phyloP scores from a whole-genome alignment of 2,113 vertebrate species.

The Tupaia chinensis region DNA sequence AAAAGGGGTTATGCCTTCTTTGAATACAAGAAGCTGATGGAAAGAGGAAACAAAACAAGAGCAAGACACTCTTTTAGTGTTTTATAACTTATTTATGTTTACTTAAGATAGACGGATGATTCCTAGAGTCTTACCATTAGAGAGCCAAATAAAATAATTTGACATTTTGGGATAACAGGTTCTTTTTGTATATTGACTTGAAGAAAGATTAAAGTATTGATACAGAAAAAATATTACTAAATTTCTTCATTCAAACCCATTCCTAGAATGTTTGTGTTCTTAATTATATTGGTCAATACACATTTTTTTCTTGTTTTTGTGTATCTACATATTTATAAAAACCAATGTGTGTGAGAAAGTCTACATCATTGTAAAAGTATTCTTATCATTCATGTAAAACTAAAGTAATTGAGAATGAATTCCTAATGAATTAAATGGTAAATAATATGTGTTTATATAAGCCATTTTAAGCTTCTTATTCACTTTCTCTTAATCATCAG shows the following conservation, averaged over 20 bases:
- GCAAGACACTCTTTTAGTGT: background rate
- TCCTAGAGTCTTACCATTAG: constrained; percentile 7
- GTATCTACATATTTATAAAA: background rate
- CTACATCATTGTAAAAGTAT: background rate
- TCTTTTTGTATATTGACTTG: background rate
- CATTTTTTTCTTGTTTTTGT: background rate
- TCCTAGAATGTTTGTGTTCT: background rate
- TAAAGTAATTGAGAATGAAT: background rate
- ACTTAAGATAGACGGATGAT: background rate
- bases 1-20: constrained; percentile 1
- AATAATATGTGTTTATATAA: background rate
- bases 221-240: background rate
- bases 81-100: background rate
- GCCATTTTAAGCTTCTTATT: background rate
- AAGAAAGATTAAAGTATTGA: background rate
- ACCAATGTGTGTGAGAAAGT: background rate
- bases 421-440: background rate
- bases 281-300: background rate
- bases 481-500: background rate
- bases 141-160: background rate
- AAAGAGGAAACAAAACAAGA: background rate
- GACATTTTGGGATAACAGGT: background rate
- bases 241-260: background rate
- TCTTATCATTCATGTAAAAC: constrained; percentile 14
- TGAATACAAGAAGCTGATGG: constrained; percentile 16